Percentiles rank a stretch among this genome's conserved stretches.
Conservation (phyloP, 2,888 invertebrate genomes). For the Pachymerium ferrugineum region DNA sequence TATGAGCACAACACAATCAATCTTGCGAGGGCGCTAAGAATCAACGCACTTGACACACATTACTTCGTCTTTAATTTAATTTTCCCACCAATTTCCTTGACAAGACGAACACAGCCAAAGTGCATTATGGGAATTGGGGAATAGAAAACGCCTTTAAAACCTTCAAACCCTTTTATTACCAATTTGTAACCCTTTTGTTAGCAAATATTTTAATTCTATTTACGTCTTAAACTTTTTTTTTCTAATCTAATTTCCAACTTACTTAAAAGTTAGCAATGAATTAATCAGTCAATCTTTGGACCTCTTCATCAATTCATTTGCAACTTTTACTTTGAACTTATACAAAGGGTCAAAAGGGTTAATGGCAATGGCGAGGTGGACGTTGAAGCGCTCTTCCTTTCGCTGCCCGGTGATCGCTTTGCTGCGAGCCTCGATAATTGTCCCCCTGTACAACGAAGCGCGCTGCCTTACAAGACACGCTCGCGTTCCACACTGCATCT, state of each 20-base stretch:
- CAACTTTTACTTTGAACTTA: not conserved
- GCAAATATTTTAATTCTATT: conserved; percentile 7
- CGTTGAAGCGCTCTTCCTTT: conserved; percentile 4
- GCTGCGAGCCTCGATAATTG: not conserved
- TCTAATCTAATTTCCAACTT: not conserved
- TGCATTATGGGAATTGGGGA: conserved; percentile 17
- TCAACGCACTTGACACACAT: not conserved
- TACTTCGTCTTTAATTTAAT: not conserved
- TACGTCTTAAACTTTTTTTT: not conserved
- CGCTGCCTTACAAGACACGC: not conserved
- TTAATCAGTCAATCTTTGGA: not conserved
- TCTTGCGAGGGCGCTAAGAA: too few relatives aligned
- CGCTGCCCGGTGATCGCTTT: not conserved
- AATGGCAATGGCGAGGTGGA: not conserved
- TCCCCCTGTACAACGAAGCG: not conserved
- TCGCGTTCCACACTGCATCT: not conserved
- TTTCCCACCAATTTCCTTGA: too few relatives aligned
- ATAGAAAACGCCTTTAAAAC: not conserved
- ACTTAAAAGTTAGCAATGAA: too few relatives aligned
- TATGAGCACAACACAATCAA: not conserved
- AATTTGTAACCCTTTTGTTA: too few relatives aligned
- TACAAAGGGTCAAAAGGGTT: conserved; percentile 3
- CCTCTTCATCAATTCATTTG: not conserved
- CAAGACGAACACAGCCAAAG: not conserved
- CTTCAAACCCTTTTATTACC: not conserved